Percentiles rank a stretch among this genome's conserved stretches.
These are phyloP conservation scores for Drosophila bocqueti DNA, from an alignment of 1,140 invertebrate genomes.

Conservation along the genomic window DNA sequence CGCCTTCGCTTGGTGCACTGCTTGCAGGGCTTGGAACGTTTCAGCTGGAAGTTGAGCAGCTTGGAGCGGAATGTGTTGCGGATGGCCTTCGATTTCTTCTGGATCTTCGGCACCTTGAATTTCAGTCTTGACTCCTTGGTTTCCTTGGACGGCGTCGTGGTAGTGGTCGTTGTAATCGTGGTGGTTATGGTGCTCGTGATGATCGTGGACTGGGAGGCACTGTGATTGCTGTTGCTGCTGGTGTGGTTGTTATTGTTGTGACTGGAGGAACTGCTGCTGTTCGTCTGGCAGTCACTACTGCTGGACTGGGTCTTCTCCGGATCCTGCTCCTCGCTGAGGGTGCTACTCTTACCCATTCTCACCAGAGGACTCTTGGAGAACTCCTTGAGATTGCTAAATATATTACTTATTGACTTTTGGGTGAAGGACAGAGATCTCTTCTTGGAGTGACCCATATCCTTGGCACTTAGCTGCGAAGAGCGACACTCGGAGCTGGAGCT, in stretches of 20 bases:
- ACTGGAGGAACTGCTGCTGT: constrained; percentile 38
- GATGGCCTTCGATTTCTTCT: constrained; percentile 83
- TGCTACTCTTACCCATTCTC: constrained; percentile 52
- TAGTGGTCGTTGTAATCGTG: constrained; percentile 52
- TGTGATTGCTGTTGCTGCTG: constrained; percentile 45
- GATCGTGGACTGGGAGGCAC: constrained; percentile 53
- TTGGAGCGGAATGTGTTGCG: constrained; percentile 82
- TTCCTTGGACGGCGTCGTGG: constrained; percentile 78
- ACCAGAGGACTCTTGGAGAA: constrained; percentile 74
- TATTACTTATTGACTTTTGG: constrained; percentile 78
- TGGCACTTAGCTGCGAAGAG: constrained; percentile 47
- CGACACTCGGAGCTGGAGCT: constrained; percentile 76
- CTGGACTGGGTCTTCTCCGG: constrained; percentile 18
- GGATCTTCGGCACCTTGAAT: constrained; percentile 84
- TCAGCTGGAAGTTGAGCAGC: constrained; percentile 74
- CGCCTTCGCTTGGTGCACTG: constrained; percentile 77
- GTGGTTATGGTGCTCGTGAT: constrained; percentile 63
- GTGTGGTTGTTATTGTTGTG: constrained; percentile 44
- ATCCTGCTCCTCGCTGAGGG: constrained; percentile 48
- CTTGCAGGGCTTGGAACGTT: constrained; percentile 73
- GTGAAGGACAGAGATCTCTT: constrained; percentile 80
- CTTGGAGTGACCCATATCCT: constrained; percentile 51
- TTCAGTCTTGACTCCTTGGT: constrained; percentile 72
- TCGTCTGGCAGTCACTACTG: constrained; percentile 35
- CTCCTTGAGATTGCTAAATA: constrained; percentile 79